These are phyloP conservation scores for Pelodytes ibericus DNA, from an alignment of 2,797 vertebrate genomes.

Conservation along the genomic window DNA sequence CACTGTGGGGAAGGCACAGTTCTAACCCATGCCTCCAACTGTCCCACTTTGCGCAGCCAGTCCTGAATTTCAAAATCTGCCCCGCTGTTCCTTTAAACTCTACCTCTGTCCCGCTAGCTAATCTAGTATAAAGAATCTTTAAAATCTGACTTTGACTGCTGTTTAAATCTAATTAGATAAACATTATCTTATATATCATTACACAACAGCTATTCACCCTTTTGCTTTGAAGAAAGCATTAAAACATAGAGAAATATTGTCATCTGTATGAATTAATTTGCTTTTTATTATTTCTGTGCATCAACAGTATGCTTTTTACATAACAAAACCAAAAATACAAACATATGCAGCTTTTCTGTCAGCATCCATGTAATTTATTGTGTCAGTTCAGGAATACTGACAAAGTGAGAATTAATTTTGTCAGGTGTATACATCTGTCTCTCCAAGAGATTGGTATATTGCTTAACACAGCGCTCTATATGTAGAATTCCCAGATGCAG, in stretches of 20 bases:
- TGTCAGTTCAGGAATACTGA: constrained; percentile 47
- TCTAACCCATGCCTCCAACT: too few species aligned
- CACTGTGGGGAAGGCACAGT: too few species aligned
- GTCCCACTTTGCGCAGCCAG: too few species aligned
- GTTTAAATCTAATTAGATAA: not conserved
- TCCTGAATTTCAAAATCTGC: too few species aligned
- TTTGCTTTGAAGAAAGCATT: not conserved
- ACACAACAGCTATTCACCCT: constrained; percentile 13
- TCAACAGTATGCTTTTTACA: constrained; percentile 24
- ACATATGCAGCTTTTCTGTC: constrained; percentile 37
- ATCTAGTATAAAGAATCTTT: not conserved
- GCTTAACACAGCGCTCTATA: constrained; percentile 41
- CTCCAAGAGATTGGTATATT: constrained; percentile 49
- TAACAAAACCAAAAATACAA: constrained; percentile 20
- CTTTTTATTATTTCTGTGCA: constrained; percentile 36
- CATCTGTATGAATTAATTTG: constrained; percentile 25
- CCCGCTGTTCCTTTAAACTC: too few species aligned
- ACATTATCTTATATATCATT: not conserved
- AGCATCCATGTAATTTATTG: constrained; percentile 28
- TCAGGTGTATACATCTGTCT: constrained; percentile 44
- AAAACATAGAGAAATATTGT: constrained; percentile 38
- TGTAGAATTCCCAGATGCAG: constrained; percentile 36
- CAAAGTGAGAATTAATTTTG: constrained; percentile 48
- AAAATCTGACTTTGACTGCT: not conserved
- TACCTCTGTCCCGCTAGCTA: too few species aligned